Conservation (phyloP, 1,140 invertebrate species). For the Penaeus chinensis region DNA sequence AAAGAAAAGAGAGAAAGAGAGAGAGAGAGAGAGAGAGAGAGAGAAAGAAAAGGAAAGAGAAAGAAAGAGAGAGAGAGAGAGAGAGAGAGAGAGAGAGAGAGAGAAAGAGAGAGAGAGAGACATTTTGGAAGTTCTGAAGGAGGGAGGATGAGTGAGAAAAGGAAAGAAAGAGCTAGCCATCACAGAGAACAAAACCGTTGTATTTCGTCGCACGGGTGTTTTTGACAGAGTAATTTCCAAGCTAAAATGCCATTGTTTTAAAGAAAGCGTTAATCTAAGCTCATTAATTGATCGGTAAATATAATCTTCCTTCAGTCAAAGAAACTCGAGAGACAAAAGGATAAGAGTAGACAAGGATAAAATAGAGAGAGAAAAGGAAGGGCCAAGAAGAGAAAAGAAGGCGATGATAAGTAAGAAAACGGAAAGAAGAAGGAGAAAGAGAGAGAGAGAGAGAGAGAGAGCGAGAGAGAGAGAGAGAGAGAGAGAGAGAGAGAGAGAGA, state of each 20-base stretch:
- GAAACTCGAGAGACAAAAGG: no score
- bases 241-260: no score
- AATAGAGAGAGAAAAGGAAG: no score
- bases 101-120: background rate
- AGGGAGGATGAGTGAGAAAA: background rate
- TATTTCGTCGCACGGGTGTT: background rate
- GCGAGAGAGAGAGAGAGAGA: constrained; percentile 1
- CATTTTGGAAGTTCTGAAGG: background rate
- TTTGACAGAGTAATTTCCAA: background rate
- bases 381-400: no score
- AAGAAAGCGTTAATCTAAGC: no score
- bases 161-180: background rate
- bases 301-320: no score
- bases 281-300: no score
- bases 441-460: constrained; percentile 14
- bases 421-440: background rate
- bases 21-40: background rate
- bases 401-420: no score
- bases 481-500: no score
- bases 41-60: background rate
- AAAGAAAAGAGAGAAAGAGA: background rate
- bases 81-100: background rate
- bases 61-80: no score
- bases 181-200: no score
- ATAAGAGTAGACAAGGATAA: no score